phyloP scores from a whole-genome alignment of 2,797 vertebrate species.

The Xenentodon cancila region DNA sequence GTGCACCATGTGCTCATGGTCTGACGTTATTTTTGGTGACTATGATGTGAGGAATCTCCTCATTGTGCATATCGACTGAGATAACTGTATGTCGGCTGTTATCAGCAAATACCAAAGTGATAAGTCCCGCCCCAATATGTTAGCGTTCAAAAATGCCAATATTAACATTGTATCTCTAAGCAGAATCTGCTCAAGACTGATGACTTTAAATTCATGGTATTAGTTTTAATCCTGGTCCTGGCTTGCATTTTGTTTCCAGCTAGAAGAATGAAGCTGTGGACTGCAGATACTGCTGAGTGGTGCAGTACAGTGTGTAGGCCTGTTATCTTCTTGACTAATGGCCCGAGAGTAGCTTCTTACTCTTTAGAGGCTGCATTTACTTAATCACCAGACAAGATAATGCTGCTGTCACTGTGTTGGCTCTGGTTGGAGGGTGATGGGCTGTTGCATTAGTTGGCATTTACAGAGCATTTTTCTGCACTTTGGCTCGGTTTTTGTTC shows the following conservation, averaged over 20 bases:
- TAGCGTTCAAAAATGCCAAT: constrained; percentile 21
- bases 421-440: constrained; percentile 44
- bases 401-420: constrained; percentile 60
- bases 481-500: too few relatives aligned
- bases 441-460: constrained; percentile 53
- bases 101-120: constrained; percentile 67
- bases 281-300: constrained; percentile 79
- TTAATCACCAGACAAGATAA: constrained; percentile 80
- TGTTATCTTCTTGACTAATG: constrained; percentile 81
- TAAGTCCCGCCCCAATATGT: constrained; percentile 52
- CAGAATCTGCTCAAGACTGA: constrained; percentile 1
- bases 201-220: constrained; percentile 31
- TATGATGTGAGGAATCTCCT: constrained; percentile 41
- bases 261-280: constrained; percentile 49
- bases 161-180: background rate
- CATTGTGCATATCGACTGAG: constrained; percentile 48
- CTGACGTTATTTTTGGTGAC: constrained; percentile 36
- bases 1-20: constrained; percentile 7
- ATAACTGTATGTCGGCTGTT: constrained; percentile 33
- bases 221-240: constrained; percentile 16
- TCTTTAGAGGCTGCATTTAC: constrained; percentile 76
- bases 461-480: constrained; percentile 1
- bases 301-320: constrained; percentile 54
- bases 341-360: constrained; percentile 76
- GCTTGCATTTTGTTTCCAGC: constrained; percentile 49